These are phyloP conservation scores for Acanthopleura granulata DNA, from an alignment of 2,888 invertebrate genomes.

Conservation along the genomic window DNA sequence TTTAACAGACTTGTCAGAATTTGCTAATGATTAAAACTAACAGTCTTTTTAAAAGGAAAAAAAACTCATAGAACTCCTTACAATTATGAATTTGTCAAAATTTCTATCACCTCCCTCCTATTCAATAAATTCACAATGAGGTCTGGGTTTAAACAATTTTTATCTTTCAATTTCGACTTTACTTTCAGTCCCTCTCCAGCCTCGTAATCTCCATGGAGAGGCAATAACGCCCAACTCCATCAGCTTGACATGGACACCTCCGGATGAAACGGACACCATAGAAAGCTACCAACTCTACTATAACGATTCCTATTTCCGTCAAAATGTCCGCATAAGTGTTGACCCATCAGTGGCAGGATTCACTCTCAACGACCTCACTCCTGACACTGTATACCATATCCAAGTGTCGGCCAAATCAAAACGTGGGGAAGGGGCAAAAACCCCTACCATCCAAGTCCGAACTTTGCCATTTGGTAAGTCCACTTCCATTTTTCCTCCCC, in stretches of 20 bases:
- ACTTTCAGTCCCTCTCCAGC: conserved; percentile 91
- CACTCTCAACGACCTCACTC: conserved; percentile 90
- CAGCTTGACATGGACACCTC: conserved; percentile 92
- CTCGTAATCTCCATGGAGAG: conserved; percentile 83
- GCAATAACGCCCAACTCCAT: conserved; percentile 83
- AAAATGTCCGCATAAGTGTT: conserved; percentile 58
- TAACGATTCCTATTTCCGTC: conserved; percentile 75
- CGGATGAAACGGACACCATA: conserved; percentile 86
- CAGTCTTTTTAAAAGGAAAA: too few relatives aligned
- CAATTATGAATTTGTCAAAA: too few relatives aligned
- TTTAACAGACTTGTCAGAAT: too few relatives aligned
- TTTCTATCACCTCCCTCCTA: too few relatives aligned
- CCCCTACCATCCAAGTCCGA: conserved; percentile 92
- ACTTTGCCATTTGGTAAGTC: conserved; percentile 98
- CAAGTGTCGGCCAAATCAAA: conserved; percentile 95
- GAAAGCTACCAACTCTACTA: conserved; percentile 96
- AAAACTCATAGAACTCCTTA: too few relatives aligned
- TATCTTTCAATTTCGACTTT: background rate
- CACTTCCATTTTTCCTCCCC: background rate
- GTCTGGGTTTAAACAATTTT: too few relatives aligned
- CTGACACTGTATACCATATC: conserved; percentile 96
- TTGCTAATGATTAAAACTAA: too few relatives aligned
- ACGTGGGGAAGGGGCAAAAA: conserved; percentile 93
- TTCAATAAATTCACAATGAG: too few relatives aligned
- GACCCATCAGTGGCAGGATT: conserved; percentile 72